A percentile compares a stretch with the other conserved stretches of the same genome.
These are phyloP conservation scores for Leptothorax acervorum DNA, from an alignment of 2,888 invertebrate species.

Conservation along the genomic window DNA sequence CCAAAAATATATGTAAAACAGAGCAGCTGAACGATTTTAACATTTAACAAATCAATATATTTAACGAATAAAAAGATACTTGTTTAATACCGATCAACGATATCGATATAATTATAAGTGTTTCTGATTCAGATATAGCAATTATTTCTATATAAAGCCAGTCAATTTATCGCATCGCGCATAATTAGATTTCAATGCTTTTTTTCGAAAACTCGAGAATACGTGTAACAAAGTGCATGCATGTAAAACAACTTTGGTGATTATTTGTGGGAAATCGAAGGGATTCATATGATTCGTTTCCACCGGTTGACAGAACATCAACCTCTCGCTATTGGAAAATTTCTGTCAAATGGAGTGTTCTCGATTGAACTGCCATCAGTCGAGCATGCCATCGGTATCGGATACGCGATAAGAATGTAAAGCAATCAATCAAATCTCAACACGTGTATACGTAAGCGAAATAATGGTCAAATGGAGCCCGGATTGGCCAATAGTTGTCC, in stretches of 20 bases:
- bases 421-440: constrained; percentile 46
- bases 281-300: constrained; percentile 34
- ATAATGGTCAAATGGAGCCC: constrained; percentile 19
- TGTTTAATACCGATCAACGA: neutral
- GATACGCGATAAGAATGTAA: constrained; percentile 48
- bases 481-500: constrained; percentile 30
- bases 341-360: constrained; percentile 45
- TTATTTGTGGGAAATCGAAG: constrained; percentile 18
- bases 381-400: constrained; percentile 25
- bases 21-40: neutral
- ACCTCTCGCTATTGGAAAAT: constrained; percentile 23
- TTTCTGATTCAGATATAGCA: too few relatives aligned
- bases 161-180: neutral
- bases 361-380: constrained; percentile 43
- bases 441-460: constrained; percentile 27
- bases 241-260: constrained; percentile 2
- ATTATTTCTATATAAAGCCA: neutral
- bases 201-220: neutral
- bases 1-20: neutral
- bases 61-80: neutral
- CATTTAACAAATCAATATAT: neutral
- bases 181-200: neutral
- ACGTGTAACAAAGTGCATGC: neutral
- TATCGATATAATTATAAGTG: neutral
- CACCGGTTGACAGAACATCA: constrained; percentile 20